Evolutionary conservation across 2,888 invertebrate genomes (phyloP).

Genomic region (Chrysomela aeneicollis): DNA sequence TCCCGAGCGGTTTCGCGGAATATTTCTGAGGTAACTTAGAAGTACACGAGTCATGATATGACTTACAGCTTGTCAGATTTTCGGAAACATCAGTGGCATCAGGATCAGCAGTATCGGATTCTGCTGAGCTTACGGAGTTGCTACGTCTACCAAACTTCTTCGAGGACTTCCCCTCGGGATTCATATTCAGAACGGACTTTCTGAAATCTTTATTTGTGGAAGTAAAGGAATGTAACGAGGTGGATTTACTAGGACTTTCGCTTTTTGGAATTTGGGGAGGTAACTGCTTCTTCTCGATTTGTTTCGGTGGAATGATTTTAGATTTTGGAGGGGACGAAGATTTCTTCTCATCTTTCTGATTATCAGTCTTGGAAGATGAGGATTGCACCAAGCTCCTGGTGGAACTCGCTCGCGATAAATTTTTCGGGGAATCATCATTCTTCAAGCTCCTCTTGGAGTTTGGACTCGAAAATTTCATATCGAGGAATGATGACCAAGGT

Average conservation of each 20-base stretch:
- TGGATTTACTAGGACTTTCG: constrained; percentile 52
- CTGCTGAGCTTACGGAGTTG: constrained; percentile 62
- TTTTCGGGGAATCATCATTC: constrained; percentile 56
- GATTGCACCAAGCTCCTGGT: constrained; percentile 60
- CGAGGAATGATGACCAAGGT: constrained; percentile 72
- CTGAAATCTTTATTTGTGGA: constrained; percentile 76
- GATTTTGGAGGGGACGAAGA: constrained; percentile 44
- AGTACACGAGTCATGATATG: constrained; percentile 49
- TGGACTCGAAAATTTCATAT: constrained; percentile 62
- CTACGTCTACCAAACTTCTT: constrained; percentile 60
- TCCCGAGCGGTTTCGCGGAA: constrained; percentile 40
- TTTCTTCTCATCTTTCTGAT: constrained; percentile 48
- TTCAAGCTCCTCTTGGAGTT: constrained; percentile 47
- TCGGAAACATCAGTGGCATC: constrained; percentile 59
- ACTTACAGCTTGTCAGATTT: constrained; percentile 54
- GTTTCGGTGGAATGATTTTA: constrained; percentile 49
- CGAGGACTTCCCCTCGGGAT: constrained; percentile 57
- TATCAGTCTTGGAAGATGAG: constrained; percentile 47
- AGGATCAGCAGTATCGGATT: constrained; percentile 61
- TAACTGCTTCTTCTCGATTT: constrained; percentile 51
- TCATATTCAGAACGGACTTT: constrained; percentile 77
- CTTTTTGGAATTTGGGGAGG: constrained; percentile 64
- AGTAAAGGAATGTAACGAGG: constrained; percentile 57
- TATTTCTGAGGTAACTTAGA: constrained; percentile 55
- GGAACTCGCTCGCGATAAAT: constrained; percentile 60